Evolutionary conservation across 2,888 invertebrate species (phyloP), one percentile per base, ranked within the genome.

Genomic region (Blastobasis adustella): DNA sequence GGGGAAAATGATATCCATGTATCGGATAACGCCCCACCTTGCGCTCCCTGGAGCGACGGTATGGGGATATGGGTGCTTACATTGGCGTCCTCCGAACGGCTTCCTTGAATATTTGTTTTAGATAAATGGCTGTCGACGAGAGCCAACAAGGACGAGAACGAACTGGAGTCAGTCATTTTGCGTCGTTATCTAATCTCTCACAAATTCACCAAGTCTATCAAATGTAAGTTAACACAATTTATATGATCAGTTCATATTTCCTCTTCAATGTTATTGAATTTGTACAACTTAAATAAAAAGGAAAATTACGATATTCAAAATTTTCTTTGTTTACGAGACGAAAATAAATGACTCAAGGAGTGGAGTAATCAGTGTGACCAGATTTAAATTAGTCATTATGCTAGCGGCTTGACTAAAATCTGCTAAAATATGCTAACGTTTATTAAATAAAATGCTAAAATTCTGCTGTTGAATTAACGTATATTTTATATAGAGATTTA

Each of bases 111-210:
- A 54, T 71, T 79, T 1, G 75, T 75, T 54, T 78, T 79, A 0
- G 85, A 85, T n/a, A 85, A 63, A 55, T 86, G 85, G 55, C 74
- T 82, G 48, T 83, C 80, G 37, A 84, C 82, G 48, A 85, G 62
- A 10, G 76, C 81, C 60, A 82, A 67, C 44, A 86, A 60, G 8
- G 85, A 85, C 1, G 84, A 63, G 65, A 77, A 83, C 2, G 76
- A 78, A 58, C 71, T 67, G 9, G 80, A 76, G 41, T 85, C 83
- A 7, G 66, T 65, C 83, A 83, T 83, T 40, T 63, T 74, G 52
- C 47, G 44, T 44, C 3, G 44, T 37, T 46, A 46, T 46, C 46
- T 46, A 37, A 46, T 37, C 5, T 44, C 6, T n/a, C 44, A 5
- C 42, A 9, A 42, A 42, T 42, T n/a, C 42, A 42, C 9, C 40